Base-by-base conservation (phyloP, 2,888 invertebrate species). In the Aspidapion aeneum region DNA sequence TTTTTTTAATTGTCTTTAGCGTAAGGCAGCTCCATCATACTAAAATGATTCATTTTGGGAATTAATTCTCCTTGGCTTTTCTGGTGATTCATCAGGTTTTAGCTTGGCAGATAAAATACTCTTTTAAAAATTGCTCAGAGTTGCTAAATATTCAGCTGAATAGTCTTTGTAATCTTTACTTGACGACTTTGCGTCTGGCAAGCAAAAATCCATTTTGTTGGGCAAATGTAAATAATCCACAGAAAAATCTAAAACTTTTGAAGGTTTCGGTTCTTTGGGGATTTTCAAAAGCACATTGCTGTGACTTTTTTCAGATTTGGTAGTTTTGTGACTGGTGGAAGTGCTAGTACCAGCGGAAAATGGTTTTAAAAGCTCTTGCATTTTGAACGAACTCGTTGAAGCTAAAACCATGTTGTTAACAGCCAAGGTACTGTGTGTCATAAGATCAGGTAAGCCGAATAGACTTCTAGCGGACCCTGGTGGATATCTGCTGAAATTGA, bases 331-430 rank as follows among this genome's bases (percentile, higher is more conserved):
- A 63, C 73, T 77, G 0, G 71, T 68, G 9, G 72, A 71, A 20
- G 73, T 70, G 68, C 85, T 80, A 0, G 86, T 83, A 74, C 84
- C 83, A 5, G 64, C 60, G 1, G 86, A 84, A 50, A 87, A 77
- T 1, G 87, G 87, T 74, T 87, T 86, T 65, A 87, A 78, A 54
- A 82, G 72, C 73, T 87, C 87, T 74, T 90, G 90, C 82, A 90
- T 87, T 80, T 90, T 90, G 68, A 90, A 83, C 64, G 90, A 77
- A 67, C 79, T 79, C 48, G 89, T 88, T 64, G 71, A 70, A 5
- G 90, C 86, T 71, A 92, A 82, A 69, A 91, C 92, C 84, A 92
- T 89, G 74, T 91, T 92, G 72, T 90, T 90, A 1, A 91, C 89
- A 7, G 89, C 87, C 68, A 91, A 79, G 21, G 90, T 89, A 12